Base-by-base conservation (phyloP, 2,888 invertebrate species). In the Carabus problematicus region DNA sequence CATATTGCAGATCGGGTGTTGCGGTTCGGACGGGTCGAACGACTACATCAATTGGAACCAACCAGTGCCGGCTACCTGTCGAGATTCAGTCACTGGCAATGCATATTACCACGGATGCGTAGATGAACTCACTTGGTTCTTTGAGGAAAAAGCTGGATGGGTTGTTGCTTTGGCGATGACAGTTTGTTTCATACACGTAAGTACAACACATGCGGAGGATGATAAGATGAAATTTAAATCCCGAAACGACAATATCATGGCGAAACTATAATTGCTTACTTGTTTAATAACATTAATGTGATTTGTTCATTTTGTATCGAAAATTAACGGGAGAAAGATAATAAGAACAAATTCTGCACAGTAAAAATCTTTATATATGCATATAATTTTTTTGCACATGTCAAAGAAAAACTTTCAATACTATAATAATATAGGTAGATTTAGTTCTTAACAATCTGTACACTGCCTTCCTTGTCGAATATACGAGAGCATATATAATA, bases 21-120 rank as follows among this genome's bases (percentile, higher is more conserved):
- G 96, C 76, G 96, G 96, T 11, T 94, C 95, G 0, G 89, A 91
- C 71, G 94, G 94, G 0, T 90, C 94, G 0, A 89, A 89, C 82
- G 95, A 96, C 82, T 96, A 91, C 82, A 84, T 92, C 73, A 85
- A 85, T 71, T 77, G 93, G 74, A 87, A 88, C 76, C 92, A 94
- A 76, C 94, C 94, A 0, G 79, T 95, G 64, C 95, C 95, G 0
- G 84, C 88, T 0, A 92, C 93, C 72, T 95, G 95, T 78, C 86
- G 95, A 8, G 94, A 95, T 80, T 90, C 92, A 0, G 93, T 94
- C 11, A 94, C 93, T 1, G 95, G 95, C 62, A 94, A 94, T 80
- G 92, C 93, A 0, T 94, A 91, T 82, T 93, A 90, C 82, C 90
- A 93, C 77, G 95, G 95, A 14, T 96, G 95, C 77, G 90, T 94